A percentile compares a stretch with the other conserved stretches of the same genome.
Evolutionary conservation across 2,888 invertebrate genomes (phyloP).

Genomic region (Podotricha telesiphe): DNA sequence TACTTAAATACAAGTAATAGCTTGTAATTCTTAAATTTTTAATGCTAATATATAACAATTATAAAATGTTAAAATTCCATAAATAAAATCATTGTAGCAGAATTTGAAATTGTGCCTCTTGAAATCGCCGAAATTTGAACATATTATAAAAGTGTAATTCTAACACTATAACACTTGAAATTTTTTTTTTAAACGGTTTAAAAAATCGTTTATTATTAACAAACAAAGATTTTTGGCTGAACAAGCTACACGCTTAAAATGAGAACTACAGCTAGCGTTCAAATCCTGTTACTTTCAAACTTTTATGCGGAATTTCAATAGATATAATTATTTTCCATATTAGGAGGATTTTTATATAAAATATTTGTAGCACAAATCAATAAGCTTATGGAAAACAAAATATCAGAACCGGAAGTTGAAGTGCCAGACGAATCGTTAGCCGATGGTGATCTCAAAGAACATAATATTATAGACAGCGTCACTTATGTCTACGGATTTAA

Average conservation of each 20-base stretch:
- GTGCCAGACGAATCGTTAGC: conserved; percentile 86
- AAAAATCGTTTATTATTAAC: no score
- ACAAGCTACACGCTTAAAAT: no score
- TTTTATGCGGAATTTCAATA: conserved; percentile 7
- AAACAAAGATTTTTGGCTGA: no score
- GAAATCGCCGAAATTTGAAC: neutral
- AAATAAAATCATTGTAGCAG: neutral
- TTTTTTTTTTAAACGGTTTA: no score
- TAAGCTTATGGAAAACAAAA: conserved; percentile 64
- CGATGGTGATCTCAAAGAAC: conserved; percentile 86
- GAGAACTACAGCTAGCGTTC: neutral
- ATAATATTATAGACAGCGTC: conserved; percentile 88
- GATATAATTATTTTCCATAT: conserved; percentile 16
- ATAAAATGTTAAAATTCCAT: conserved; percentile 8
- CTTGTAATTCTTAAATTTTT: no score
- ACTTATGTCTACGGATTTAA: conserved; percentile 87
- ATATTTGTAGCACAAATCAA: conserved; percentile 46
- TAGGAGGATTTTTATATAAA: conserved; percentile 21
- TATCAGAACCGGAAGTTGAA: conserved; percentile 75
- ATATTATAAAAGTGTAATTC: neutral
- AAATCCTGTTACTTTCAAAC: neutral
- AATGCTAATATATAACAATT: no score
- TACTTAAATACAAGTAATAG: no score
- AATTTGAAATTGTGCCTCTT: neutral
- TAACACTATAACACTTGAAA: no score